Base-by-base conservation (phyloP, 2,888 invertebrate species). In the Catocala sponsa region DNA sequence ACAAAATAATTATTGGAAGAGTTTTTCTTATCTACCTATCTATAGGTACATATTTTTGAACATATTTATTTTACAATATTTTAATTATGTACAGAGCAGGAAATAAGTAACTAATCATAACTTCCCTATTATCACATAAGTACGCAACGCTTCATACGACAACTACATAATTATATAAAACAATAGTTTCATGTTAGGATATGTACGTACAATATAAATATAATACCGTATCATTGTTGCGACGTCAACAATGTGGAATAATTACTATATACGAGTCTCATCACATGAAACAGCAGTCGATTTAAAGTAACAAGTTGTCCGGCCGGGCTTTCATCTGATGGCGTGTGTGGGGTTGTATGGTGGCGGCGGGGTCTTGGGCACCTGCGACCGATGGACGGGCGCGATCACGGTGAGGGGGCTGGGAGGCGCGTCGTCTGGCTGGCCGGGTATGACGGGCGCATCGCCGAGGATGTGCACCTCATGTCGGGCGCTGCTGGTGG, bases 271-370 rank as follows among this genome's bases (percentile, higher is more conserved):
- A 86, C 83, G 87, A 86, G 87, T 89, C 87, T 89, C 89, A 87
- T 89, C 88, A 90, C 91, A 92, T 88, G 93, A 91, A 92, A 92
- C 91, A 86, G 91, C 92, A 93, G 93, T 92, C 91, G 91, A 89
- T 91, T 91, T 90, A 90, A 89, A 89, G 90, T 87, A 82, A 81
- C 88, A 85, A 64, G 72, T 69, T 61, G 72, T 68, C 73, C 72
- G 68, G 79, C 81, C 66, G 80, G 80, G 81, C 79, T 85, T 91
- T 95, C 95, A 95, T 89, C 94, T 94, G 90, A 94, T 92, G 79
- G 91, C 87, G 76, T 94, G 93, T 9, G 89, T 89, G 43, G 94
- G 93, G 78, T 94, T 88, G 83, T 95, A 94, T 4, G 94, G 95
- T 13, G 94, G 94, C 6, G 94, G 94, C 0, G 95, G 95, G 7